phyloP scores from a whole-genome alignment of 2,888 invertebrate species.

The Resseliella maxima region DNA sequence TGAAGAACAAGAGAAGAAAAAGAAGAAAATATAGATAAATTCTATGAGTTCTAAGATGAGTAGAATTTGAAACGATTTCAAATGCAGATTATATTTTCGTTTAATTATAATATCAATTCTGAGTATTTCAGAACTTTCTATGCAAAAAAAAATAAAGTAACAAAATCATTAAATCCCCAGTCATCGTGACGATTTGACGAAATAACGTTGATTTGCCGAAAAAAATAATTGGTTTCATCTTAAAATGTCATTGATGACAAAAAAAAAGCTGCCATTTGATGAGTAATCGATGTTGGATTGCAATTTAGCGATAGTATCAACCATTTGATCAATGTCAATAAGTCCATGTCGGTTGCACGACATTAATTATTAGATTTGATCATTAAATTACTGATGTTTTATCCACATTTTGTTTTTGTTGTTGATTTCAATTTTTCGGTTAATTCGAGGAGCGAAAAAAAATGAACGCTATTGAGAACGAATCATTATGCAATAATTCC shows the following conservation, averaged over 20 bases:
- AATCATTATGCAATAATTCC: too few species aligned
- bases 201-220: too few species aligned
- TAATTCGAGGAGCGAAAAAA: background rate
- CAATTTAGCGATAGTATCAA: background rate
- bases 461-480: background rate
- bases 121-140: too few species aligned
- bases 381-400: too few species aligned
- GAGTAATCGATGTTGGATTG: background rate
- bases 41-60: too few species aligned
- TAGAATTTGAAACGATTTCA: too few species aligned
- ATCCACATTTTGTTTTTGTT: background rate
- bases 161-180: background rate
- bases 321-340: background rate
- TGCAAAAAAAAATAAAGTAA: too few species aligned
- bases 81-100: too few species aligned
- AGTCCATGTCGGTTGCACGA: background rate
- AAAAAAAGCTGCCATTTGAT: background rate
- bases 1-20: too few species aligned
- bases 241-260: too few species aligned
- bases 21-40: too few species aligned
- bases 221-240: background rate
- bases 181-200: background rate
- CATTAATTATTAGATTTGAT: background rate
- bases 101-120: too few species aligned
- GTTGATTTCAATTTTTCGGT: background rate